Conservation (phyloP, 1,140 invertebrate species). For the Oedothorax gibbosus region DNA sequence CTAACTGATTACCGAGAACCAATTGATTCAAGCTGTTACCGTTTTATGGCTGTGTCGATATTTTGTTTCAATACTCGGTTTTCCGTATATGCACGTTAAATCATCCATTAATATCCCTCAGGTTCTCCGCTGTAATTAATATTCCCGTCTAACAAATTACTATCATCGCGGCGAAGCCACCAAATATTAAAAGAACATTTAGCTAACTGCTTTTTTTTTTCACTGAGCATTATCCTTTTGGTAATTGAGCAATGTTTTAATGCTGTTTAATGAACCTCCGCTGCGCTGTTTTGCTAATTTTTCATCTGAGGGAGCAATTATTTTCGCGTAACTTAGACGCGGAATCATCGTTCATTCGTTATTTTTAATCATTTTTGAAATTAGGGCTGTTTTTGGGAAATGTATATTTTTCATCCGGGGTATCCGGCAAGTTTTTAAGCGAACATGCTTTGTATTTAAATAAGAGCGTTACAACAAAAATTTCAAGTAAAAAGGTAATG, state of each 20-base stretch:
- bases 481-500: too few relatives aligned
- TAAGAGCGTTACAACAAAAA: too few relatives aligned
- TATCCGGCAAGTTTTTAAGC: too few relatives aligned
- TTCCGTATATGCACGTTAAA: conserved; percentile 5
- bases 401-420: too few relatives aligned
- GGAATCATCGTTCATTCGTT: background rate
- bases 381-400: background rate
- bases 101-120: conserved; percentile 54
- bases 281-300: conserved; percentile 26
- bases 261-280: conserved; percentile 53
- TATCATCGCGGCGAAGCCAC: conserved; percentile 21
- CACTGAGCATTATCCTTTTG: background rate
- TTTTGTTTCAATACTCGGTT: background rate
- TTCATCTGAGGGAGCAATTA: conserved; percentile 43
- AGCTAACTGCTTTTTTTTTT: conserved; percentile 6
- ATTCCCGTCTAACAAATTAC: conserved; percentile 53
- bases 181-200: conserved; percentile 52
- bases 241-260: conserved; percentile 52
- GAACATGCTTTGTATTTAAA: too few relatives aligned
- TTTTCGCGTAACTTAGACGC: background rate
- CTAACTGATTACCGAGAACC: too few relatives aligned
- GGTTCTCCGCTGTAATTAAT: conserved; percentile 43
- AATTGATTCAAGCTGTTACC: too few relatives aligned
- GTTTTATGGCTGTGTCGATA: background rate
- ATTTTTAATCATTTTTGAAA: conserved; percentile 1